Percentiles rank a stretch among this genome's conserved stretches.
Conservation (phyloP, 2,797 vertebrate species). For the Picus viridis region DNA sequence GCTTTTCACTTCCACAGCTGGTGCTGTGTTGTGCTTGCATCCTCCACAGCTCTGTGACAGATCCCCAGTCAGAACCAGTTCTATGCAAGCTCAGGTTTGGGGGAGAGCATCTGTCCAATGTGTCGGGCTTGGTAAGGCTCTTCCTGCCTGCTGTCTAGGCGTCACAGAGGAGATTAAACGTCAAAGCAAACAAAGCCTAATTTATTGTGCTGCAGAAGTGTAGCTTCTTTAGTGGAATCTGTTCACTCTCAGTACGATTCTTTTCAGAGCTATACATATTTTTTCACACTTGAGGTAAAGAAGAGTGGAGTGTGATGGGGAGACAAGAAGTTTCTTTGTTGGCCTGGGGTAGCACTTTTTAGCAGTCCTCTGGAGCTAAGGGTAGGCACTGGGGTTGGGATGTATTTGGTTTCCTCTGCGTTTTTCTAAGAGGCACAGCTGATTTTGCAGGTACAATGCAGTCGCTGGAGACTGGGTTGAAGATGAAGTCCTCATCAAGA, state of each 20-base stretch:
- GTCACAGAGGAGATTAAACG: background rate
- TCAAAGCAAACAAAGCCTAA: background rate
- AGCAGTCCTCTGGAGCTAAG: background rate
- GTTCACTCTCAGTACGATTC: background rate
- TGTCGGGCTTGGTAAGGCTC: background rate
- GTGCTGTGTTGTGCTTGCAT: background rate
- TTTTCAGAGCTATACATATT: background rate
- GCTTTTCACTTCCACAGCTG: background rate
- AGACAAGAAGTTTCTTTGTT: background rate
- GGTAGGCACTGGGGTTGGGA: background rate
- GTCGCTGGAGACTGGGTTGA: conserved; percentile 90
- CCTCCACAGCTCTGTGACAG: background rate
- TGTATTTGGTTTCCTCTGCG: background rate
- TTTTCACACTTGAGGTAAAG: background rate
- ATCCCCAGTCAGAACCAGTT: background rate
- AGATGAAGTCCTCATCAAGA: conserved; percentile 93
- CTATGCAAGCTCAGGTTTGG: background rate
- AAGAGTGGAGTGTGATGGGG: background rate
- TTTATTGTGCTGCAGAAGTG: background rate
- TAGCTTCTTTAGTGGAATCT: background rate
- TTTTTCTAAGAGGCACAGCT: background rate
- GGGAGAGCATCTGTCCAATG: background rate
- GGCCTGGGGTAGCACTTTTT: background rate
- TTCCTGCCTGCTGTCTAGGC: background rate
- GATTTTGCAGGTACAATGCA: conserved; percentile 88